These are phyloP conservation scores for Bolborhynchus lineola DNA, from an alignment of 2,113 vertebrate genomes.

Conservation along the genomic window DNA sequence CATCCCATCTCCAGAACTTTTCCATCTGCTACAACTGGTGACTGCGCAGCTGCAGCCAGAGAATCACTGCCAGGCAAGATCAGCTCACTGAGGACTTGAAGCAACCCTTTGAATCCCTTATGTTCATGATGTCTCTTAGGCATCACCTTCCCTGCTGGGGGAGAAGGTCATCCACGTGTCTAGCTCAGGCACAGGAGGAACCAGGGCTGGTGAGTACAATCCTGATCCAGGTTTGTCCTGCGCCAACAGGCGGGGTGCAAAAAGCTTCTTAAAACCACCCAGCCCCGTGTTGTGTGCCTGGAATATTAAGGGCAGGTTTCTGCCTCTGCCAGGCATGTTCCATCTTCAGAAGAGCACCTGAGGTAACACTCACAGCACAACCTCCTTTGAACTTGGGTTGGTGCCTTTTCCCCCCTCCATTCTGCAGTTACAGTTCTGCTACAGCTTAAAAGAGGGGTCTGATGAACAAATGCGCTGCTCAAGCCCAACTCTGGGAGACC, in stretches of 20 bases:
- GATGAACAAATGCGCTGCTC: background rate
- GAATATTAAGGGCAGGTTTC: background rate
- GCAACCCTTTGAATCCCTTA: background rate
- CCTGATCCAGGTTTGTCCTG: rapidly evolving
- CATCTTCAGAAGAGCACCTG: background rate
- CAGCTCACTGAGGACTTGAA: background rate
- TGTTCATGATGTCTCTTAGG: background rate
- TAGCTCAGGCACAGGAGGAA: background rate
- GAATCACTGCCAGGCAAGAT: background rate
- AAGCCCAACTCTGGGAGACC: background rate
- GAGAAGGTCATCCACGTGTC: background rate
- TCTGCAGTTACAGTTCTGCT: background rate
- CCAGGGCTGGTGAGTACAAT: background rate
- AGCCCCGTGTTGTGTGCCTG: rapidly evolving
- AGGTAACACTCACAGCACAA: background rate
- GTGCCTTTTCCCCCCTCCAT: background rate
- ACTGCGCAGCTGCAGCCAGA: background rate
- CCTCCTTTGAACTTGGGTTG: rapidly evolving
- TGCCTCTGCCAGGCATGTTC: background rate
- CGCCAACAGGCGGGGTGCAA: background rate
- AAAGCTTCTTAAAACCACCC: background rate
- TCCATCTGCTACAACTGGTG: rapidly evolving
- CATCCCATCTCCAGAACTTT: background rate
- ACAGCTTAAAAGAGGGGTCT: background rate
- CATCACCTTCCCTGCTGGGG: background rate